A percentile compares a stretch with the other conserved stretches of the same genome.
Conservation (phyloP, 1,140 invertebrate genomes). For the Drosophila erecta region DNA sequence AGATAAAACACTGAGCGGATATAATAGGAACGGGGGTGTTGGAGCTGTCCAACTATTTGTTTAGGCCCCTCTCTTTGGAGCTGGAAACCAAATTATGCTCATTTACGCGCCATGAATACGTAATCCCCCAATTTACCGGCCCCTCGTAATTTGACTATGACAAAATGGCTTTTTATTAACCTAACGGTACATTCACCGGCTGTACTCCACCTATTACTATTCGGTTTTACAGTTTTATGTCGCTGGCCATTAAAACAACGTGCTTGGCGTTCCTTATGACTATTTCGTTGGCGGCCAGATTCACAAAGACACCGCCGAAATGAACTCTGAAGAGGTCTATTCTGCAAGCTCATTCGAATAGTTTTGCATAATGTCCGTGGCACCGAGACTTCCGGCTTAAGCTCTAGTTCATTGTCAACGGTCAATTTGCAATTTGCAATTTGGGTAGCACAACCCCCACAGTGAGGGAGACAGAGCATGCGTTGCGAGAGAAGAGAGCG, state of each 20-base stretch:
- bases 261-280: slow-evolving; percentile 57
- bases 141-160: slow-evolving; percentile 62
- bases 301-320: slow-evolving; percentile 8
- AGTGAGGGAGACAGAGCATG: slow-evolving; percentile 30
- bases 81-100: slow-evolving; percentile 63
- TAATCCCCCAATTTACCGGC: slow-evolving; percentile 44
- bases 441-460: slow-evolving; percentile 13
- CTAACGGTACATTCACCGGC: slow-evolving; percentile 62
- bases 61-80: neutral
- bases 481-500: slow-evolving; percentile 25
- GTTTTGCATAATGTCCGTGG: slow-evolving; percentile 64
- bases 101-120: slow-evolving; percentile 75
- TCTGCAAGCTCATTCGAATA: slow-evolving; percentile 19
- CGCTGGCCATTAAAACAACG: slow-evolving; percentile 61
- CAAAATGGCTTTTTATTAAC: slow-evolving; percentile 70
- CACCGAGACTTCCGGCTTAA: slow-evolving; percentile 63
- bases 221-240: slow-evolving; percentile 51
- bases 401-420: slow-evolving; percentile 77
- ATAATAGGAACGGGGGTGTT: slow-evolving; percentile 11
- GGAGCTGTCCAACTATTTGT: slow-evolving; percentile 10
- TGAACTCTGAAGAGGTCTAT: slow-evolving; percentile 3
- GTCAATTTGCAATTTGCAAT: slow-evolving; percentile 58
- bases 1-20: slow-evolving; percentile 1
- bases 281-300: slow-evolving; percentile 24
- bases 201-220: slow-evolving; percentile 48